phyloP scores from a whole-genome alignment of 2,888 invertebrate species.

The Abrostola tripartita region DNA sequence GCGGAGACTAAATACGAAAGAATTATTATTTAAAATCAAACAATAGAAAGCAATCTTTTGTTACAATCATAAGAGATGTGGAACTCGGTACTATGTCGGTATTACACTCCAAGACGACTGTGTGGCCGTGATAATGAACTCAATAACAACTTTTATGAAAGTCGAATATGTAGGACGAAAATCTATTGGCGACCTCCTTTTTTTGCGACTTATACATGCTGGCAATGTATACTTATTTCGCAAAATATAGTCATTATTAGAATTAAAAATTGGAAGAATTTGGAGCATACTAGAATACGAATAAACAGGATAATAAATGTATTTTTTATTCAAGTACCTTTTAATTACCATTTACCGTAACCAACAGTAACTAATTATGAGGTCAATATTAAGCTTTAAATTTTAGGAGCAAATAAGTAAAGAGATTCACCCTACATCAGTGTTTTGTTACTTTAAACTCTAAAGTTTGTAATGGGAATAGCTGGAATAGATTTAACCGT shows the following conservation, averaged over 20 bases:
- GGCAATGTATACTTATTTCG: too few species aligned
- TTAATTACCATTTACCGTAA: background rate
- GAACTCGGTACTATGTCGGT: constrained; percentile 16
- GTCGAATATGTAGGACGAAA: constrained; percentile 39
- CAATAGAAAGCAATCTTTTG: constrained; percentile 63
- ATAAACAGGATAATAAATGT: too few species aligned
- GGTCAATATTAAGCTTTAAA: constrained; percentile 36
- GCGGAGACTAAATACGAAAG: constrained; percentile 57
- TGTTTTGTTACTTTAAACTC: constrained; percentile 33
- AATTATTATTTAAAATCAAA: constrained; percentile 59
- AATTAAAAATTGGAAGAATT: too few species aligned
- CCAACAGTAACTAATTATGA: constrained; percentile 11
- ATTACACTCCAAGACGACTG: constrained; percentile 23
- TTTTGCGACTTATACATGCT: background rate
- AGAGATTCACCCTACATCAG: constrained; percentile 27
- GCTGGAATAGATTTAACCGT: constrained; percentile 33
- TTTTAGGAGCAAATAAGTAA: constrained; percentile 36
- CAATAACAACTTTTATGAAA: constrained; percentile 42
- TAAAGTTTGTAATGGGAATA: constrained; percentile 39
- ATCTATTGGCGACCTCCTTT: constrained; percentile 40
- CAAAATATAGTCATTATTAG: too few species aligned
- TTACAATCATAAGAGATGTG: constrained; percentile 58
- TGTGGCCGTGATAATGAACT: constrained; percentile 60
- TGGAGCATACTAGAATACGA: too few species aligned
- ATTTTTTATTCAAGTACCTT: too few species aligned